A percentile compares a stretch with the other conserved stretches of the same genome.
Conservation (phyloP, 2,797 vertebrate genomes). For the Falco rusticolus region DNA sequence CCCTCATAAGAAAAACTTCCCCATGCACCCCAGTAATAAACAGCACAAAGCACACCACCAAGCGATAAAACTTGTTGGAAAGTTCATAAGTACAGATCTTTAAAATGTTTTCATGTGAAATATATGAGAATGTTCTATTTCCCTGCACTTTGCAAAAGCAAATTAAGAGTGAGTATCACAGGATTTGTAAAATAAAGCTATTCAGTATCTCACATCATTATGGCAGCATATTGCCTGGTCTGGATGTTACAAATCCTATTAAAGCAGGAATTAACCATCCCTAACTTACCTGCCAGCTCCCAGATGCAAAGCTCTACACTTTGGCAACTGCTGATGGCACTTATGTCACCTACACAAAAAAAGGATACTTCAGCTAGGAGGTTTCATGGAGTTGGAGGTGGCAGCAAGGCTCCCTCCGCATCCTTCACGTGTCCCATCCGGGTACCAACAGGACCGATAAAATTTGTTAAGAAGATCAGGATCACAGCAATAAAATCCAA, state of each 20-base stretch:
- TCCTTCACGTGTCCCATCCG: fast-evolving
- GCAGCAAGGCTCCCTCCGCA: neutral
- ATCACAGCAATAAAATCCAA: neutral
- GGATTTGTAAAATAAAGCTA: fast-evolving
- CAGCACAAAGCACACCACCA: neutral
- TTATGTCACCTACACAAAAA: neutral
- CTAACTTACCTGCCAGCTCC: neutral
- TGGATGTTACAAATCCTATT: fast-evolving
- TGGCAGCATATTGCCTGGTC: neutral
- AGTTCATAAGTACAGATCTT: neutral
- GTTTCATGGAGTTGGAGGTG: neutral
- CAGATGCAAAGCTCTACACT: neutral
- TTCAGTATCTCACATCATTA: no score
- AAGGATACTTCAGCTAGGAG: neutral
- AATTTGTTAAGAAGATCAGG: neutral
- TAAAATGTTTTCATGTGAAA: neutral
- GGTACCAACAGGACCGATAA: fast-evolving
- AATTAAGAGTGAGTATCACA: fast-evolving
- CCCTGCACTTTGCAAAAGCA: neutral
- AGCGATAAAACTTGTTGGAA: neutral
- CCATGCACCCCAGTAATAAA: neutral
- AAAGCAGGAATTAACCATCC: neutral
- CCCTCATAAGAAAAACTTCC: neutral
- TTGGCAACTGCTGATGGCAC: neutral
- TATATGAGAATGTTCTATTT: neutral